phyloP scores from a whole-genome alignment of 2,888 invertebrate species.

The Caenorhabditis uteleia region DNA sequence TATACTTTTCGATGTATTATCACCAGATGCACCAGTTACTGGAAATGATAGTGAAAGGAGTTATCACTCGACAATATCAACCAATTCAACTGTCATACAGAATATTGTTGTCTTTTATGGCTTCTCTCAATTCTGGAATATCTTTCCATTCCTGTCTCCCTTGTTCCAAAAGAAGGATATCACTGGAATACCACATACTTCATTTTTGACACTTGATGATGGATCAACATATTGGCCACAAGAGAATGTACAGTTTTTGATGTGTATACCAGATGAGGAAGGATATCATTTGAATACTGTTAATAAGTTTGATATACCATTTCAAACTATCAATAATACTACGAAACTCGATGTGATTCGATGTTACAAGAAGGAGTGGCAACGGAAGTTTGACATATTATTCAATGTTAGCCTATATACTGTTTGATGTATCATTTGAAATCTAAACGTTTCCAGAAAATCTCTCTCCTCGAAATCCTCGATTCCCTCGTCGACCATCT shows the following conservation, averaged over 20 bases:
- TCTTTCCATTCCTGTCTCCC: constrained; percentile 54
- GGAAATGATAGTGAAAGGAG: constrained; percentile 25
- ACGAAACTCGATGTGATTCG: constrained; percentile 20
- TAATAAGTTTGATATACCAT: constrained; percentile 33
- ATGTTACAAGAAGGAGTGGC: constrained; percentile 28
- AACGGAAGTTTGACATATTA: constrained; percentile 17
- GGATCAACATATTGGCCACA: constrained; percentile 34
- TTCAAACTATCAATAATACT: constrained; percentile 12
- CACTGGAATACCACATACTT: constrained; percentile 7
- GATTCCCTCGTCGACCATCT: constrained; percentile 26
- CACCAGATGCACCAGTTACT: constrained; percentile 1
- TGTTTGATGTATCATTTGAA: not conserved
- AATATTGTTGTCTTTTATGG: constrained; percentile 58
- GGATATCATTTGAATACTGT: constrained; percentile 33
- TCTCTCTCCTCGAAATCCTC: constrained; percentile 25
- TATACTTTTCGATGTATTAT: constrained; percentile 26
- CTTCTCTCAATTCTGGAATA: constrained; percentile 45
- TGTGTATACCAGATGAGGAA: constrained; percentile 43
- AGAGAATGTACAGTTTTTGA: constrained; percentile 33
- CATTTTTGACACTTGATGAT: constrained; percentile 43
- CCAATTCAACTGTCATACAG: constrained; percentile 9
- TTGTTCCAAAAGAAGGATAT: constrained; percentile 42
- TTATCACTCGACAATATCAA: constrained; percentile 19
- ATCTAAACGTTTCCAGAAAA: constrained; percentile 16
- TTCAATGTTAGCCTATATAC: constrained; percentile 17